phyloP scores from a whole-genome alignment of 2,797 vertebrate species.

The Oophaga sylvatica region DNA sequence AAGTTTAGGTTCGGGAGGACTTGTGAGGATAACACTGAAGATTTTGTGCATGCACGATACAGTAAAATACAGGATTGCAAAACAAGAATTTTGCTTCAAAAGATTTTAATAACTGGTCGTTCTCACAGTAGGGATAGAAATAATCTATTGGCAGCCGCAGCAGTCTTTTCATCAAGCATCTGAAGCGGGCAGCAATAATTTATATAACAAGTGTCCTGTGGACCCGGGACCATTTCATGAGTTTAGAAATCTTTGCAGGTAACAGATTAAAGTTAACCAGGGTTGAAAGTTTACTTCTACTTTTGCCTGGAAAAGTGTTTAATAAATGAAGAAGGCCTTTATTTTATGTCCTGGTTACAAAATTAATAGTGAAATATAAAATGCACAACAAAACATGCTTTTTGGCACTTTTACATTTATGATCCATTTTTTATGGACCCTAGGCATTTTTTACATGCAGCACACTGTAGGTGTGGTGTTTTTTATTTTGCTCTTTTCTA shows the following conservation, averaged over 20 bases:
- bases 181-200: slow-evolving; percentile 6
- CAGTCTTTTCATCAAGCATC: neutral
- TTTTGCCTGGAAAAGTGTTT: neutral
- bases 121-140: slow-evolving; percentile 8
- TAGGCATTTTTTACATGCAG: too few species aligned
- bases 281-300: neutral
- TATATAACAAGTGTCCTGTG: slow-evolving; percentile 3
- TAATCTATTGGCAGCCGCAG: slow-evolving; percentile 1
- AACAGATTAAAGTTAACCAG: neutral
- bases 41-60: neutral
- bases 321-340: neutral
- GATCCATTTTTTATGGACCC: too few species aligned
- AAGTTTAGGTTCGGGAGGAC: neutral
- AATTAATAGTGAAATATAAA: neutral
- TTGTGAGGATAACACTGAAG: neutral
- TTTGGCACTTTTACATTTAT: too few species aligned
- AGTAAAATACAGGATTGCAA: neutral
- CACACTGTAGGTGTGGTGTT: too few species aligned
- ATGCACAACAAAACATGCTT: too few species aligned
- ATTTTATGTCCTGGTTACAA: neutral
- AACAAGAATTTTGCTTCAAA: slow-evolving; percentile 21
- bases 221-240: neutral
- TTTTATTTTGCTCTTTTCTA: too few species aligned
- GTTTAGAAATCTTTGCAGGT: slow-evolving; percentile 11
- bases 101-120: slow-evolving; percentile 8